Conservation (phyloP, 23 tunicate genomes). For the Corella eumyota region DNA sequence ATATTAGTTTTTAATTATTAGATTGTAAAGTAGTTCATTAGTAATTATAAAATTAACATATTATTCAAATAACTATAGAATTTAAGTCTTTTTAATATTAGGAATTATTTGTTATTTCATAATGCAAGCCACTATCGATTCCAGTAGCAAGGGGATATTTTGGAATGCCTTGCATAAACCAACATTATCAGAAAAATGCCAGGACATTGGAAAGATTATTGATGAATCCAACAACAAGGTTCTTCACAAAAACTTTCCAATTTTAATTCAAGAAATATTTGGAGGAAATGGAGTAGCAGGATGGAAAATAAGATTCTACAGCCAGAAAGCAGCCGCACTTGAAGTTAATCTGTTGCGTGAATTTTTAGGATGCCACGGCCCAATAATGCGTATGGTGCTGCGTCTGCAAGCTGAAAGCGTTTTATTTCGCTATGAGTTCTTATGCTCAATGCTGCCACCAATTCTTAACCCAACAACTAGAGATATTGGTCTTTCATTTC, state of each 20-base stretch:
- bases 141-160: neutral
- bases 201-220: slow-evolving; percentile 37
- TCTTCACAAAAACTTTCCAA: slow-evolving; percentile 26
- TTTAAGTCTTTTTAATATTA: too few relatives aligned
- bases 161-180: slow-evolving; percentile 21
- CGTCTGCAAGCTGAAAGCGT: slow-evolving; percentile 43
- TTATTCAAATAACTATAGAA: too few relatives aligned
- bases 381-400: slow-evolving; percentile 51
- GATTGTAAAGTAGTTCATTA: too few relatives aligned
- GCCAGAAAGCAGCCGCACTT: too few relatives aligned
- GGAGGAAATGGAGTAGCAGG: slow-evolving; percentile 20
- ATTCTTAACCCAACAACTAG: slow-evolving; percentile 1
- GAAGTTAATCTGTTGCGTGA: slow-evolving; percentile 32
- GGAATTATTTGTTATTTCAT: too few relatives aligned
- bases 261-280: slow-evolving; percentile 48
- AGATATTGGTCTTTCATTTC: neutral
- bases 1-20: too few relatives aligned
- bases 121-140: too few relatives aligned
- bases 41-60: too few relatives aligned
- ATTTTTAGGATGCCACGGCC: slow-evolving; percentile 59
- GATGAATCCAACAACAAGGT: slow-evolving; percentile 28
- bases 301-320: too few relatives aligned
- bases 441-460: slow-evolving; percentile 25
- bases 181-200: slow-evolving; percentile 34
- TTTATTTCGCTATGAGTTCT: slow-evolving; percentile 40